Base-by-base conservation (phyloP, 1,140 invertebrate genomes). In the Caenorhabditis briggsae region DNA sequence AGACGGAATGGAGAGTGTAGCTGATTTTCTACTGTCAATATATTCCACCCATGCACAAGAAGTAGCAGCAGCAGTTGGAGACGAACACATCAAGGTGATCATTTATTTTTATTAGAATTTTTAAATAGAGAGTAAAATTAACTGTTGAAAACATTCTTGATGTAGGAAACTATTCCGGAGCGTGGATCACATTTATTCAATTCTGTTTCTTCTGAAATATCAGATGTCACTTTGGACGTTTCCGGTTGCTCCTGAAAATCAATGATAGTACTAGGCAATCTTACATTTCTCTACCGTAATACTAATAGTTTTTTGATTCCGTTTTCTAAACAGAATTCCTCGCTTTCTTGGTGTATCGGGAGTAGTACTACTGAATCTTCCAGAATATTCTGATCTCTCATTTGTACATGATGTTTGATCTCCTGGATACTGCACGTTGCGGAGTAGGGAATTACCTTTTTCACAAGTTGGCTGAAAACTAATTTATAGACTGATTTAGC, bases 1-100 rank as follows among this genome's bases (percentile, higher is more conserved):
- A 46, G 70, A 55, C 82, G 83, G 53, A 74, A 78, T 82, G 46
- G 65, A 78, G 18, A 78, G 23, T 59, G n/a, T 78, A 12, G 53
- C 53, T 41, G 53, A 84, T 55, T 41, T 78, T 23, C 20, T 78
- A 7, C 33, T 78, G 6, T 78, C 70, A 9, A 78, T 78, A 6
- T 78, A 23, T 23, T 78, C 70, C 18, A 78, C 70, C 9, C 70
- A 78, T 12, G 70, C 70, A 20, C 70, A 78, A 50, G 70, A 78
- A 25, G 46, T 78, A 20, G 70, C 86, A 18, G 50, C 58, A 74
- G 48, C 70, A 41, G 46, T 59, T 58, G 55, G 41, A n/a, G 43
- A 82, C 14, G 53, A 74, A 82, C n/a, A n/a, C 74, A 9, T 87
- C 18, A 55, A 41, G 33, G 48, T 84, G 50, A 56, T 11, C n/a